Evolutionary conservation across 2,888 invertebrate genomes (phyloP).

Genomic region (Nezara viridula): DNA sequence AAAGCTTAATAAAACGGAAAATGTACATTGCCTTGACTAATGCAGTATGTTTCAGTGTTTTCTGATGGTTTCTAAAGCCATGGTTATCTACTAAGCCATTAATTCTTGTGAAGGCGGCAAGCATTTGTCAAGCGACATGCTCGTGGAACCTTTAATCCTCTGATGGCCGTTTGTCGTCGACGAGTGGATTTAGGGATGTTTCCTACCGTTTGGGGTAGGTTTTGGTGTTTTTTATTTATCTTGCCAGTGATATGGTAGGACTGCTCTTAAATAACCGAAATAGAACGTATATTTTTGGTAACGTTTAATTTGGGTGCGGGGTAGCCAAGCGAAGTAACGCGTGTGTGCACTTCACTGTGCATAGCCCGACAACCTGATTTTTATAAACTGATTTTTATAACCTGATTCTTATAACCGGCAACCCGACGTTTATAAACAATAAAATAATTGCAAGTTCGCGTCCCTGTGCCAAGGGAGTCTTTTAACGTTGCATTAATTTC

Average conservation of each 20-base stretch:
- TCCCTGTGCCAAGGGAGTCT: too few relatives aligned
- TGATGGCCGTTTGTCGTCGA: not conserved
- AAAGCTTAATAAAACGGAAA: not conserved
- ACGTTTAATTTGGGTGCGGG: not conserved
- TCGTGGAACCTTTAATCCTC: not conserved
- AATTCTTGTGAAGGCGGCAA: not conserved
- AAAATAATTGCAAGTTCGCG: too few relatives aligned
- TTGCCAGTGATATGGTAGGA: not conserved
- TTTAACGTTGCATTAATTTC: too few relatives aligned
- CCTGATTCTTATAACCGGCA: too few relatives aligned
- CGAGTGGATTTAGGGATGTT: not conserved
- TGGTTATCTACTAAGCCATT: not conserved
- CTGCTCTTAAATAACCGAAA: not conserved
- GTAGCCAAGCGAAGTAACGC: too few relatives aligned
- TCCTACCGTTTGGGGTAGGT: slow-evolving; percentile 1
- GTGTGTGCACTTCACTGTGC: too few relatives aligned
- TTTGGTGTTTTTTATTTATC: not conserved
- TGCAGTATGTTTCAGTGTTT: not conserved
- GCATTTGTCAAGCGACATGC: not conserved
- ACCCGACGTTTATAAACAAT: too few relatives aligned
- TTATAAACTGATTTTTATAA: too few relatives aligned
- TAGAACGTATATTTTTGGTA: not conserved
- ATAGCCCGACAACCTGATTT: too few relatives aligned
- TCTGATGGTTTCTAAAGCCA: not conserved
- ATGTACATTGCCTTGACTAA: not conserved